phyloP scores from a whole-genome alignment of 1,140 invertebrate species.

The Zaprionus davidi region DNA sequence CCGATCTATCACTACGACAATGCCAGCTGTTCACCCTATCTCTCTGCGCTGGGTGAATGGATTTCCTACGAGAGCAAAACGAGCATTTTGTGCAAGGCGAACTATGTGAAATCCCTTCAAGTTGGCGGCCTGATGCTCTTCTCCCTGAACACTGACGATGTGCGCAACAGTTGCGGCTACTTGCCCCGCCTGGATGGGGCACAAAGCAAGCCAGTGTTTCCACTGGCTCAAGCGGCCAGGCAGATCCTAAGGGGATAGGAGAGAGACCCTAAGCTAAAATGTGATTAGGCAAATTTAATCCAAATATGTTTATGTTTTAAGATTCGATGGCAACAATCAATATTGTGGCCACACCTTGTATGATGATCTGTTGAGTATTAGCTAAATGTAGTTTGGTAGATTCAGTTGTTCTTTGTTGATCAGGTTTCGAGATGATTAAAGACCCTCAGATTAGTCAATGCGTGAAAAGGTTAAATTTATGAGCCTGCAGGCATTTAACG shows the following conservation, averaged over 20 bases:
- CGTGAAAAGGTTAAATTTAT: no score
- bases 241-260: conserved; percentile 6
- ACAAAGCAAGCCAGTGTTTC: conserved; percentile 43
- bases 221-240: conserved; percentile 40
- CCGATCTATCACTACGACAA: conserved; percentile 87
- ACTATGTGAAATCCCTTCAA: conserved; percentile 87
- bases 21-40: conserved; percentile 91
- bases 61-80: conserved; percentile 93
- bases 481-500: not conserved
- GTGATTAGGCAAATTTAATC: not conserved
- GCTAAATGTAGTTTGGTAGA: not conserved
- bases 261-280: not conserved
- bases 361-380: conserved; percentile 1
- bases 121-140: conserved; percentile 91
- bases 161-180: conserved; percentile 72
- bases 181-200: not conserved
- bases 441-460: not conserved
- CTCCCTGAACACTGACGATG: conserved; percentile 91
- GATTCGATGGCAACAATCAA: not conserved
- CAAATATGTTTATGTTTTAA: not conserved
- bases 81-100: conserved; percentile 90
- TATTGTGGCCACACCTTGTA: not conserved
- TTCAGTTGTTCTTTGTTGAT: not conserved
- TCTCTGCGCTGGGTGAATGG: conserved; percentile 91
- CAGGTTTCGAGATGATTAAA: not conserved